These are phyloP conservation scores for Otus scops DNA, from an alignment of 2,797 vertebrate genomes.

Conservation along the genomic window DNA sequence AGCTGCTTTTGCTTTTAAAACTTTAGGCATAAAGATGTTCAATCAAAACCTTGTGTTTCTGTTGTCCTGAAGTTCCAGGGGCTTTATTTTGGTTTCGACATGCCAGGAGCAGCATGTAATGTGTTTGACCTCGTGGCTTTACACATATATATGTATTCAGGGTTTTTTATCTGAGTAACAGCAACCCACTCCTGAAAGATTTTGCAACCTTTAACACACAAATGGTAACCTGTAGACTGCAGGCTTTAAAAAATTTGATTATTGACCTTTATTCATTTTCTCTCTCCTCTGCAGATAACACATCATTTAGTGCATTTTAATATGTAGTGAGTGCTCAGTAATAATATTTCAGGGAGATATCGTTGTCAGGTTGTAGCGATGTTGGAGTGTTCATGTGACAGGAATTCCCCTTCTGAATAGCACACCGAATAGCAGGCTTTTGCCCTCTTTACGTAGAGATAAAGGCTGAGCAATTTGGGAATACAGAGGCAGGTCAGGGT, in stretches of 20 bases:
- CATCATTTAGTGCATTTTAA: constrained; percentile 36
- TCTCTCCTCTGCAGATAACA: constrained; percentile 19
- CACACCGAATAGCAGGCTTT: neutral
- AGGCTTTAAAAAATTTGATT: neutral
- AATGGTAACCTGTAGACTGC: neutral
- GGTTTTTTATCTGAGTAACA: neutral
- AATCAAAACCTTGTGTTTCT: neutral
- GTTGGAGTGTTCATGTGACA: neutral
- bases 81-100: neutral
- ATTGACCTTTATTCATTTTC: neutral
- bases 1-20: neutral
- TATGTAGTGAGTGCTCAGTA: constrained; percentile 9
- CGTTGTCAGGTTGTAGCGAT: neutral
- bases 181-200: neutral
- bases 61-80: neutral
- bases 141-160: neutral
- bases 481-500: constrained; percentile 63
- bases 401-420: constrained; percentile 14
- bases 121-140: neutral
- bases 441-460: constrained; percentile 54
- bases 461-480: constrained; percentile 60
- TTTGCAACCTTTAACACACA: neutral
- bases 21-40: neutral
- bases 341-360: neutral
- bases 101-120: neutral